Conservation (phyloP, 2,113 vertebrate species). For the Brienomyrus brachyistius region DNA sequence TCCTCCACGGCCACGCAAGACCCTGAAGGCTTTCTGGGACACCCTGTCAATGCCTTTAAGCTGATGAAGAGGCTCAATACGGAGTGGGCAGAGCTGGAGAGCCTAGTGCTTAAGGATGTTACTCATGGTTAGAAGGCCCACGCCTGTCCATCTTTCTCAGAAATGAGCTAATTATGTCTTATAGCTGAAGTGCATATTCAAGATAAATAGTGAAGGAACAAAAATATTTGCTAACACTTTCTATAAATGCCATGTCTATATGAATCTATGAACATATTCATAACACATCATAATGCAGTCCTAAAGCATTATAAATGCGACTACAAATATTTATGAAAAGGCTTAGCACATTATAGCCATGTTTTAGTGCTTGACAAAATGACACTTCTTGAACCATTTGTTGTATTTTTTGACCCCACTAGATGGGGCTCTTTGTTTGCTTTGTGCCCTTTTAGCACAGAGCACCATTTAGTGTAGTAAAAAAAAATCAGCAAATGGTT, state of each 20-base stretch:
- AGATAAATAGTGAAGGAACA: background rate
- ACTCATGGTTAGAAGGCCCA: constrained; percentile 72
- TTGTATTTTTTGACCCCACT: background rate
- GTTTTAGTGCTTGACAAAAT: background rate
- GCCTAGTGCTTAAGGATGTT: constrained; percentile 87
- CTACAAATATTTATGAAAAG: background rate
- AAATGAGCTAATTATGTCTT: background rate
- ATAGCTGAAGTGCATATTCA: background rate
- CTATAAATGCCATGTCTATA: background rate
- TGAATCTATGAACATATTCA: background rate
- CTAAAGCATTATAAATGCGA: background rate
- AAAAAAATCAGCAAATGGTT: background rate
- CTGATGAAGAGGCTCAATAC: constrained; percentile 93
- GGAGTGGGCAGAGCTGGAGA: constrained; percentile 90
- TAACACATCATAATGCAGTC: background rate
- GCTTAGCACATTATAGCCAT: background rate
- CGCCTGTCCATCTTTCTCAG: background rate
- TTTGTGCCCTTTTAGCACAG: background rate
- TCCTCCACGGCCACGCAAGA: constrained; percentile 77
- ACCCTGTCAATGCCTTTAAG: constrained; percentile 96
- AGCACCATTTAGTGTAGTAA: background rate
- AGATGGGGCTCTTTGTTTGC: background rate
- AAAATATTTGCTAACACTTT: background rate
- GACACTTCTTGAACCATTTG: background rate
- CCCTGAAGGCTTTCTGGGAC: constrained; percentile 89